A percentile compares a stretch with the other conserved stretches of the same genome.
Conservation (phyloP, 1,140 invertebrate species). For the Drosophila pruinosa region DNA sequence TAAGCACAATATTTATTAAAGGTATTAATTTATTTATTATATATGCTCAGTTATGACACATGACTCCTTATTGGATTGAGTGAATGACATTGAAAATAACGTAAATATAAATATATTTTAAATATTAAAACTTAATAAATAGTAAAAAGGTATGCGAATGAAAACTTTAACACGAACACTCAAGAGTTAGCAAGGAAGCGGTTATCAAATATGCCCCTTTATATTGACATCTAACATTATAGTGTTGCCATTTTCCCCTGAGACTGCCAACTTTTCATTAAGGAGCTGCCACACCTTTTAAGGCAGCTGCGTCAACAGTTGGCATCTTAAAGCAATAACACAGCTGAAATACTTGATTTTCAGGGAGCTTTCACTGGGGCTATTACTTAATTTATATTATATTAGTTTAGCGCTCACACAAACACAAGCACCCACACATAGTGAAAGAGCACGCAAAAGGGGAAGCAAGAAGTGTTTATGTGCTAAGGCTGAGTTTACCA, state of each 20-base stretch:
- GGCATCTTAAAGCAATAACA: neutral
- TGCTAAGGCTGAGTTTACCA: conserved; percentile 27
- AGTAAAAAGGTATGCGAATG: too few species aligned
- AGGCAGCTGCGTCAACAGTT: neutral
- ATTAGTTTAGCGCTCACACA: conserved; percentile 4
- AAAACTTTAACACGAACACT: too few species aligned
- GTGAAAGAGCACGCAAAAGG: neutral
- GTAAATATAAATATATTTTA: too few species aligned
- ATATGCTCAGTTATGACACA: too few species aligned
- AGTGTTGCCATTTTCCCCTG: neutral
- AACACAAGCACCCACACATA: conserved; percentile 7
- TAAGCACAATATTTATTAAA: too few species aligned
- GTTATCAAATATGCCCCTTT: too few species aligned
- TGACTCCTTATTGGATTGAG: too few species aligned
- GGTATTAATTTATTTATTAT: too few species aligned
- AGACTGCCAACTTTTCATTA: neutral
- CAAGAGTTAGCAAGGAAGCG: too few species aligned
- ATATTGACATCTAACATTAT: too few species aligned
- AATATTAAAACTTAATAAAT: too few species aligned
- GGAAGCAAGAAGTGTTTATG: conserved; percentile 1
- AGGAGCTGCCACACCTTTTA: neutral
- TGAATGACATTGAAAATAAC: too few species aligned
- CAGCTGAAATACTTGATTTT: conserved; percentile 5
- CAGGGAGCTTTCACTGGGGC: conserved; percentile 6
- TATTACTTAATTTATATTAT: conserved; percentile 10